A percentile compares a stretch with the other conserved stretches of the same genome.
Conservation (phyloP, 2,797 vertebrate species). For the Acrossocheilus wenchowensis region DNA sequence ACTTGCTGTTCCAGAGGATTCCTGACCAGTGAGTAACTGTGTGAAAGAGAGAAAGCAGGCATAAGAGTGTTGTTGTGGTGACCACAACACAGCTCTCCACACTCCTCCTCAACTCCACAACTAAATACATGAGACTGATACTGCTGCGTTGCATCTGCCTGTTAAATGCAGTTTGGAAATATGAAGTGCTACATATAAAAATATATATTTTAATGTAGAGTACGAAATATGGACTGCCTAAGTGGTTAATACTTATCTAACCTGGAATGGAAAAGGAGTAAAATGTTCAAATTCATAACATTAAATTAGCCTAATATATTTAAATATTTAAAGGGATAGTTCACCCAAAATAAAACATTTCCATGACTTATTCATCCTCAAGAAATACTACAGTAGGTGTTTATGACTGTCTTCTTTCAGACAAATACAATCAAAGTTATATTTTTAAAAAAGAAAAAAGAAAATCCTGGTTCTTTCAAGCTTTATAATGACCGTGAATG, state of each 20-base stretch:
- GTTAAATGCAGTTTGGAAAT: no score
- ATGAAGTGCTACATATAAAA: no score
- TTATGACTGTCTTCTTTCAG: not conserved
- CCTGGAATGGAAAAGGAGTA: not conserved
- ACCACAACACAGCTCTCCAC: no score
- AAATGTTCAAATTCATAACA: not conserved
- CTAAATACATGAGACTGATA: no score
- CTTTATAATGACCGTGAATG: not conserved
- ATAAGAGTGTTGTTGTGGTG: no score
- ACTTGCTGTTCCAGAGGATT: conserved; percentile 30
- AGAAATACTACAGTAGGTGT: not conserved
- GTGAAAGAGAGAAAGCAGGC: not conserved
- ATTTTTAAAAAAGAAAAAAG: no score
- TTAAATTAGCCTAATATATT: not conserved
- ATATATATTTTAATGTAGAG: not conserved
- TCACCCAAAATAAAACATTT: no score
- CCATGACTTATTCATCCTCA: no score
- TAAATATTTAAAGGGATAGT: not conserved
- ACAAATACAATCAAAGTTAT: not conserved
- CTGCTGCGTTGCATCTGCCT: no score
- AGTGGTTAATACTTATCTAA: not conserved
- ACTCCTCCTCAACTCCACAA: no score
- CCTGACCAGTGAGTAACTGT: conserved; percentile 14
- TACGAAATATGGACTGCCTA: not conserved
- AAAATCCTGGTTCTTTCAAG: no score